These are phyloP conservation scores for Spodoptera littoralis DNA, from an alignment of 2,888 invertebrate genomes.

Conservation along the genomic window DNA sequence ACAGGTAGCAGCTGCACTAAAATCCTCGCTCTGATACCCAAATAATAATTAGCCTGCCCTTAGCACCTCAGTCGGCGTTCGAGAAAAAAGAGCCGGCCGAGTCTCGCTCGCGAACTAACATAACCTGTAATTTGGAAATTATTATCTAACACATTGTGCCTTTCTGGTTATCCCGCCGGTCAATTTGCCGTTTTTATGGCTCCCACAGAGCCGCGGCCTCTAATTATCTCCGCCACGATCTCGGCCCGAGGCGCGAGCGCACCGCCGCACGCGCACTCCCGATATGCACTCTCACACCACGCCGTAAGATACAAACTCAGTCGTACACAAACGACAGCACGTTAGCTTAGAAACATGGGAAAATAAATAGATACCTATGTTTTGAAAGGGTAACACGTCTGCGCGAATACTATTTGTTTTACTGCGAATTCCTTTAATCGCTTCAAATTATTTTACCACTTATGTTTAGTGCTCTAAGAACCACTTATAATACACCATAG, in stretches of 20 bases:
- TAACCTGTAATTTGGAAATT: conserved; percentile 89
- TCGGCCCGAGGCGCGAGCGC: conserved; percentile 79
- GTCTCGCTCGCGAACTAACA: conserved; percentile 85
- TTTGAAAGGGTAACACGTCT: conserved; percentile 80
- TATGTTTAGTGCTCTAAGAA: conserved; percentile 39
- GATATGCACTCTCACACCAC: conserved; percentile 54
- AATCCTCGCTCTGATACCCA: conserved; percentile 86
- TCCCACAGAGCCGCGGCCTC: conserved; percentile 87
- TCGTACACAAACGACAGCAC: conserved; percentile 40
- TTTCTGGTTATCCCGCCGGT: conserved; percentile 89
- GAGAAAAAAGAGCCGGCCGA: conserved; percentile 82
- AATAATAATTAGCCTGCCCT: conserved; percentile 89
- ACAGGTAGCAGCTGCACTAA: conserved; percentile 89
- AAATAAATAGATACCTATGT: conserved; percentile 76
- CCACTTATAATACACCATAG: conserved; percentile 11
- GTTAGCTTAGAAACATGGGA: conserved; percentile 82
- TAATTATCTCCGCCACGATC: conserved; percentile 88
- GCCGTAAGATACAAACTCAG: conserved; percentile 59
- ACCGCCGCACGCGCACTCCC: conserved; percentile 33
- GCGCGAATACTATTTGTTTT: conserved; percentile 87
- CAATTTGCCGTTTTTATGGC: conserved; percentile 89
- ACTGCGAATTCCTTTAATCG: conserved; percentile 74
- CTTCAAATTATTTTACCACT: conserved; percentile 72
- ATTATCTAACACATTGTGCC: conserved; percentile 89
- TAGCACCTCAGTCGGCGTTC: conserved; percentile 86